Base-by-base conservation (phyloP, 2,113 vertebrate genomes). In the Brachypodius melanocephalos region DNA sequence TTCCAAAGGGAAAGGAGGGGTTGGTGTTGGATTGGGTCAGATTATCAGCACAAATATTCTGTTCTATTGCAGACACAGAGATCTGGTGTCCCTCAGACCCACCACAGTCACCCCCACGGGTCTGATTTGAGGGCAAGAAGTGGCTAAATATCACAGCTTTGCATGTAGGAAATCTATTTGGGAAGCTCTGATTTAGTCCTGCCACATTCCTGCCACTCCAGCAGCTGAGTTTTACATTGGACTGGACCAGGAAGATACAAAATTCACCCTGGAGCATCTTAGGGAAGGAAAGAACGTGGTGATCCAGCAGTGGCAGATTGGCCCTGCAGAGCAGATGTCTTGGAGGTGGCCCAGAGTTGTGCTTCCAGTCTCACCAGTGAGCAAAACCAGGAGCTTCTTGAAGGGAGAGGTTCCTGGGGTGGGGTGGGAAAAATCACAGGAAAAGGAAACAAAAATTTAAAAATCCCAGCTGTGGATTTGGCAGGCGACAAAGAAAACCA, bases 41-140 rank as follows among this genome's bases (percentile, higher is more conserved):
- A 16, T 84, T 68, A 26, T 61, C 34, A 48, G 25, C 7, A 7
- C 49, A n/a, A 40, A n/a, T 3, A 3, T 29, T 59, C 32, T 43
- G 16, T 66, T 46, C 20, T 18, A 15, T 36, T 49, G 74, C 83
- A 63, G 29, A 29, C 43, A 21, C 12, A 28, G 26, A 8, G 0
- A 2, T 24, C 25, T 2, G 8, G 3, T 61, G 21, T n/a, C 36
- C 31, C 6, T 13, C 49, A 63, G 52, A 32, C 17, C 20, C 31
- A 19, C 18, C 46, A 32, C 7, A 5, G 21, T 3, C 83, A 24
- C 31, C 22, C 16, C 7, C 22, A 6, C 0, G 0, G 3, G 28
- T 13, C 26, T 68, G 21, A 73, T 34, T 31, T 1, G 2, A 69
- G 16, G 34, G 21, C 29, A 57, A 76, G 62, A 20, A 63, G 14